Conservation (phyloP, 2,888 invertebrate species). For the Chaetogeoica ovagalla region DNA sequence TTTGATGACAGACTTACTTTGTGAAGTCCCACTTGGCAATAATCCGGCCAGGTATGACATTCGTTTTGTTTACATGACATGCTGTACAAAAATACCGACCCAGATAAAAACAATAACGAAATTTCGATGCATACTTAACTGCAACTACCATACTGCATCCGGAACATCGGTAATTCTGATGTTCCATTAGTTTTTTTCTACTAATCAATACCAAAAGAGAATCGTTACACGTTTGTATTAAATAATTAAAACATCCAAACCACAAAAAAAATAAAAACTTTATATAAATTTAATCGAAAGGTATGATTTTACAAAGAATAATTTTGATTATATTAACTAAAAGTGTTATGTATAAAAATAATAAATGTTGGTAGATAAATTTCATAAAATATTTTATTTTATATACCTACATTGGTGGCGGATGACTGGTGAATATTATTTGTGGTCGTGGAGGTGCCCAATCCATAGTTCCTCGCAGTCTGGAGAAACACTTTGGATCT, state of each 20-base stretch:
- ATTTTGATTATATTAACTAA: too few relatives aligned
- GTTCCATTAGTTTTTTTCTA: conserved; percentile 67
- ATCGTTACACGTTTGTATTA: background rate
- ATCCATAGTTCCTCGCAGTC: conserved; percentile 73
- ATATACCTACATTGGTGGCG: conserved; percentile 67
- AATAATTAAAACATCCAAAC: background rate
- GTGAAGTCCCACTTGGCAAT: conserved; percentile 69
- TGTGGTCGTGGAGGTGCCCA: conserved; percentile 86
- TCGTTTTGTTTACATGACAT: conserved; percentile 78
- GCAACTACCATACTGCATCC: conserved; percentile 83
- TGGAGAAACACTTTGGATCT: conserved; percentile 60
- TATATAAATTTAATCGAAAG: too few relatives aligned
- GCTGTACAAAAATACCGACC: conserved; percentile 85
- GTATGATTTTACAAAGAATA: too few relatives aligned
- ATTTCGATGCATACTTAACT: conserved; percentile 71
- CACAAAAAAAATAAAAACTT: background rate
- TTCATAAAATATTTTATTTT: background rate
- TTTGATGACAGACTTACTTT: conserved; percentile 59
- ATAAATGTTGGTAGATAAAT: too few relatives aligned
- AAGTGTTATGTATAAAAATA: too few relatives aligned
- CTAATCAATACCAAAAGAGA: conserved; percentile 59
- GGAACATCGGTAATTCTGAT: conserved; percentile 79
- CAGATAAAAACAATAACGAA: conserved; percentile 80
- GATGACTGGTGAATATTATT: conserved; percentile 79
- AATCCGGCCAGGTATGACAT: conserved; percentile 72